Base-by-base conservation (phyloP, 2,113 vertebrate genomes). In the Melanotaenia duboulayi region DNA sequence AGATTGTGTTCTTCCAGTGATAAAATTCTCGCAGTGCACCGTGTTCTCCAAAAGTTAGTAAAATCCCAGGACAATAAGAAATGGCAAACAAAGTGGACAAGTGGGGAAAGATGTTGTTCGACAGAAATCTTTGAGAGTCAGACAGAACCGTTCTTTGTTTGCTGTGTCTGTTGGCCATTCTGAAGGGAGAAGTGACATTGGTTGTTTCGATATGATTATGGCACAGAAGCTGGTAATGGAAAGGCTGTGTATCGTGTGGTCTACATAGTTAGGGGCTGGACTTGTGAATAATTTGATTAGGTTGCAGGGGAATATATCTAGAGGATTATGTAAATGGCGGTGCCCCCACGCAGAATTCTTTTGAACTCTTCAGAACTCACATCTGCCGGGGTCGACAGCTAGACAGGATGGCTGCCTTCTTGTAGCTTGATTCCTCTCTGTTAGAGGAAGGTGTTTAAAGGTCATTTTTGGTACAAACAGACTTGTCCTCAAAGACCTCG, bases 251-350 rank as follows among this genome's bases (percentile, higher is more conserved):
- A 89, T 91, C 80, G 84, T 76, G 78, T 87, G 87, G 90, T 92
- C 91, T 90, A 82, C 87, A 82, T 92, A 92, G 92, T 94, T 93
- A 93, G 92, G 92, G 92, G 91, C 92, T 90, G 91, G 92, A 93
- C 92, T 92, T 91, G 91, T 94, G 94, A 94, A 94, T 94, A 94
- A 94, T 94, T 95, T 94, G 94, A 95, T 94, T 94, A 92, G 93
- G 90, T 92, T 94, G 93, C 92, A 89, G 91, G 93, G 94, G 94
- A 93, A 93, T 94, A 94, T 94, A 93, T 93, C 92, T 94, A 92
- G 93, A 93, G 94, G 94, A 94, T 95, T 95, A 95, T 95, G 94
- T 93, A 93, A 95, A 95, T 95, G 81, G 78, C 42, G 55, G 76
- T 95, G 94, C 92, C 94, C 94, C 94, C 92, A 81, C 88, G 93